Conservation (phyloP, 2,888 invertebrate genomes). For the Pheosia gnoma region DNA sequence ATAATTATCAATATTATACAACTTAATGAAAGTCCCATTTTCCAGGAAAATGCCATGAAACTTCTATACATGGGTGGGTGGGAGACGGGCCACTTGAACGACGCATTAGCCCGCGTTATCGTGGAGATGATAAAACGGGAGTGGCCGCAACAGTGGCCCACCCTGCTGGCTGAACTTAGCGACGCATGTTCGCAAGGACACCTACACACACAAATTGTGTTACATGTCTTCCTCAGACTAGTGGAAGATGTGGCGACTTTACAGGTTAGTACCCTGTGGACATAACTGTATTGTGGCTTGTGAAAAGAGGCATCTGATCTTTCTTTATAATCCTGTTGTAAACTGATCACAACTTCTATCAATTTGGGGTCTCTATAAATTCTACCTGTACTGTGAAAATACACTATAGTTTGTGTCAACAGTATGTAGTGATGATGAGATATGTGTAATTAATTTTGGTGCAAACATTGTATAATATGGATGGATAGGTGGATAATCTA, state of each 20-base stretch:
- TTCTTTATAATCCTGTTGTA: not conserved
- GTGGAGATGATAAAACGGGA: constrained; percentile 98
- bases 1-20: no score
- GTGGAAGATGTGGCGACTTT: constrained; percentile 97
- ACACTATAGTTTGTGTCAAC: no score
- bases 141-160: constrained; percentile 99
- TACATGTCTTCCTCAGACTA: constrained; percentile 93
- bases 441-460: no score
- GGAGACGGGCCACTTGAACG: constrained; percentile 91
- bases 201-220: constrained; percentile 94
- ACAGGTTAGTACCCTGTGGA: constrained; percentile 82
- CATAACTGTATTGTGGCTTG: no score
- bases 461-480: not conserved
- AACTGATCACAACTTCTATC: no score
- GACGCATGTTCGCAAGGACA: constrained; percentile 93
- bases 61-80: constrained; percentile 90
- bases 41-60: constrained; percentile 93
- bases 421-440: no score
- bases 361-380: no score
- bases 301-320: not conserved
- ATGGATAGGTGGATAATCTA: not conserved
- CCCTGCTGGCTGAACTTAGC: constrained; percentile 91
- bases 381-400: no score
- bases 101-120: constrained; percentile 94
- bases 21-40: constrained; percentile 13